These are phyloP conservation scores for Notocelia uddmanniana DNA, from an alignment of 2,888 invertebrate species.

Conservation along the genomic window DNA sequence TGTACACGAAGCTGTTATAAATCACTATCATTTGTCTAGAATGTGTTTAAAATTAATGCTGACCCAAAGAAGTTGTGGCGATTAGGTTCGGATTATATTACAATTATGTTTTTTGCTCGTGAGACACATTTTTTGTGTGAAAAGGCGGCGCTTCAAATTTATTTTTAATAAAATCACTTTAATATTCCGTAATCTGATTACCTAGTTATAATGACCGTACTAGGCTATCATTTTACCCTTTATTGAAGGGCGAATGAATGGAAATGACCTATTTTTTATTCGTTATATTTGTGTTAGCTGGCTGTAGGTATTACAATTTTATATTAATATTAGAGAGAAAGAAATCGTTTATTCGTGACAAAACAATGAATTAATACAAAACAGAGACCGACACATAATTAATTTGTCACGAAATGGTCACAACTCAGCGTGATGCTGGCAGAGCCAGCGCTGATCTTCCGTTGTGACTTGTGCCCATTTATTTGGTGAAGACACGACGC, in stretches of 20 bases:
- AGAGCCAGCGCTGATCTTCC: no score
- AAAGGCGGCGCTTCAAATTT: constrained; percentile 60
- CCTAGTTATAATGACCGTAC: constrained; percentile 54
- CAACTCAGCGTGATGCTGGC: no score
- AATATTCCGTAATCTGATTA: constrained; percentile 57
- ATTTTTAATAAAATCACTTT: constrained; percentile 66
- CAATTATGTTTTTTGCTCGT: constrained; percentile 65
- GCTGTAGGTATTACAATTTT: no score
- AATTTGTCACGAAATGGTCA: no score
- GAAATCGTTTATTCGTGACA: no score
- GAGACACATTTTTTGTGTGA: constrained; percentile 66
- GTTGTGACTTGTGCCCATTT: no score
- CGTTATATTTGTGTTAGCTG: no score
- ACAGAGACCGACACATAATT: no score
- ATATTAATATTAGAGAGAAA: no score
- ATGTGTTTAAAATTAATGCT: constrained; percentile 61
- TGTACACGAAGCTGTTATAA: not conserved
- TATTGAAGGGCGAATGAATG: constrained; percentile 35
- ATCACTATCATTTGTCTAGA: constrained; percentile 31
- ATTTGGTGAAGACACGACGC: no score
- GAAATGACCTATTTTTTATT: constrained; percentile 16
- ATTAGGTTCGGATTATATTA: constrained; percentile 78
- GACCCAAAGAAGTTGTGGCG: constrained; percentile 68
- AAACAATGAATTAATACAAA: no score
- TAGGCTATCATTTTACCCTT: constrained; percentile 54